A percentile compares a stretch with the other conserved stretches of the same genome.
Conservation (phyloP, 2,797 vertebrate species). For the Tangara arthus region DNA sequence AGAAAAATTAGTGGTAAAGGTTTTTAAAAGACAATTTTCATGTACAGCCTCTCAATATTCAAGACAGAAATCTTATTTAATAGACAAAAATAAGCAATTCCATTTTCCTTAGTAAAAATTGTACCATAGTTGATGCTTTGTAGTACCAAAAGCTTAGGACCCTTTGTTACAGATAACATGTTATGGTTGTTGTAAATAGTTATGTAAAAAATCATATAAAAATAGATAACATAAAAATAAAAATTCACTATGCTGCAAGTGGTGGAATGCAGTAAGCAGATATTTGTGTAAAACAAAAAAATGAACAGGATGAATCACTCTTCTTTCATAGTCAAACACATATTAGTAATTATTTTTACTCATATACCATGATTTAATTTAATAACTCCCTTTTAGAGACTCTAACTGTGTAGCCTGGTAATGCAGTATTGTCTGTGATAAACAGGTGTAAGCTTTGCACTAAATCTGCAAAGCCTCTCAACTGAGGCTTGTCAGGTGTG, state of each 20-base stretch:
- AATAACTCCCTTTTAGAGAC: neutral
- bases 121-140: neutral
- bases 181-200: neutral
- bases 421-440: neutral
- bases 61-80: neutral
- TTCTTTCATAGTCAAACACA: neutral
- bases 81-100: neutral
- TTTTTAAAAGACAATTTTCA: neutral
- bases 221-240: neutral
- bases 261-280: neutral
- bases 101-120: neutral
- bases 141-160: neutral
- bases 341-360: neutral
- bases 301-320: neutral
- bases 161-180: accelerated
- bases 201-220: neutral
- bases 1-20: neutral
- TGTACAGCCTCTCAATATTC: neutral
- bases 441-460: neutral
- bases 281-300: neutral
- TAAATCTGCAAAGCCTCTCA: neutral
- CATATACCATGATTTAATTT: neutral
- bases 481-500: neutral
- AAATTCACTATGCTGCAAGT: neutral
- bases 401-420: neutral